These are phyloP conservation scores for Hipparchia semele DNA, from an alignment of 2,888 invertebrate species.

Conservation along the genomic window DNA sequence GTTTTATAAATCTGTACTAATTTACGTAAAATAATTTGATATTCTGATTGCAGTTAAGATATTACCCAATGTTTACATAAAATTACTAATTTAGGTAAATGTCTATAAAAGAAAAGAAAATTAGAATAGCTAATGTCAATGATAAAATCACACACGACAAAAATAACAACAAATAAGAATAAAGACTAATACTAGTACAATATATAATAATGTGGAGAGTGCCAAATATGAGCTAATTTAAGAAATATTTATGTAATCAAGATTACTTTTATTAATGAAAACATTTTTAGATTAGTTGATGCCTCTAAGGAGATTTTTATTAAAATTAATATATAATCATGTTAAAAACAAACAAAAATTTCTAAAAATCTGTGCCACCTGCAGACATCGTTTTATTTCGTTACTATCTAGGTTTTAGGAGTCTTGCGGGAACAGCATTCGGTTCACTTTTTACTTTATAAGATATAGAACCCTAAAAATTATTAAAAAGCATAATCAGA, in stretches of 20 bases:
- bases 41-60: slow-evolving; percentile 18
- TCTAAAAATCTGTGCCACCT: too few species aligned
- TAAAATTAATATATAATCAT: not conserved
- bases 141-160: slow-evolving; percentile 18
- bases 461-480: too few species aligned
- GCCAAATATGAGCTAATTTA: not conserved
- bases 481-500: not conserved
- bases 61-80: slow-evolving; percentile 38
- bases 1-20: too few species aligned
- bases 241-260: not conserved
- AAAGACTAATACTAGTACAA: not conserved
- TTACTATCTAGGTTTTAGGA: too few species aligned
- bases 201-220: not conserved
- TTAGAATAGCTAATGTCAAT: not conserved
- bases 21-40: not conserved
- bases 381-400: too few species aligned
- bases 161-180: slow-evolving; percentile 8
- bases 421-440: too few species aligned
- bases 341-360: not conserved
- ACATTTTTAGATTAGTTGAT: not conserved
- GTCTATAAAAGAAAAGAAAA: slow-evolving; percentile 26
- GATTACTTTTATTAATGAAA: not conserved
- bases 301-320: too few species aligned
- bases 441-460: too few species aligned
- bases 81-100: slow-evolving; percentile 28